Evolutionary conservation across 2,888 invertebrate species (phyloP).

Genomic region (Dasypolia templi): DNA sequence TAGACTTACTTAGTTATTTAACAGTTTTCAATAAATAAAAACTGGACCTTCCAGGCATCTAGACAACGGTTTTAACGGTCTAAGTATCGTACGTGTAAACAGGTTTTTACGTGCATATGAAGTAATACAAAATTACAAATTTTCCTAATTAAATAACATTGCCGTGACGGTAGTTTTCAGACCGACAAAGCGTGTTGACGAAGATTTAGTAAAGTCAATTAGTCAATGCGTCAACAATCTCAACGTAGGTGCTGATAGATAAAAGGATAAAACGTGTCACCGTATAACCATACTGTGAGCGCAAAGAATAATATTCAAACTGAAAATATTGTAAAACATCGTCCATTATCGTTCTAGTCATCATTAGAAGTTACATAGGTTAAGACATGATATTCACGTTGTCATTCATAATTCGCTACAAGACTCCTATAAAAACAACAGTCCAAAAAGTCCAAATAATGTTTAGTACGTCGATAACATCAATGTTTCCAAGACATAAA

Average conservation of each 20-base stretch:
- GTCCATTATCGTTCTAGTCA: background rate
- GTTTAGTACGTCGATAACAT: background rate
- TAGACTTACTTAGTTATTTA: background rate
- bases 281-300: background rate
- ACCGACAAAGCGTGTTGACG: conserved; percentile 38
- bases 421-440: background rate
- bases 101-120: background rate
- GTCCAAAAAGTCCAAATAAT: background rate
- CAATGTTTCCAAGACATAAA: conserved; percentile 6
- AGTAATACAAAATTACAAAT: conserved; percentile 21
- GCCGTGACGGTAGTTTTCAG: conserved; percentile 18
- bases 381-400: background rate
- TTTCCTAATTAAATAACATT: conserved; percentile 20
- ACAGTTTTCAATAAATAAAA: background rate
- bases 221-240: conserved; percentile 47
- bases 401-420: conserved; percentile 24
- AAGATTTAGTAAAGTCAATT: conserved; percentile 47
- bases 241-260: conserved; percentile 12
- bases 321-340: background rate
- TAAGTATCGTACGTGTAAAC: background rate
- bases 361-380: background rate
- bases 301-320: background rate
- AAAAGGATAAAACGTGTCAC: conserved; percentile 7
- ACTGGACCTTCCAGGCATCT: too few species aligned
- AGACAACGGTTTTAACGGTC: background rate